Evolutionary conservation across 2,888 invertebrate species (phyloP), one percentile per base, ranked within the genome.

Genomic region (Yponomeuta malinellus): DNA sequence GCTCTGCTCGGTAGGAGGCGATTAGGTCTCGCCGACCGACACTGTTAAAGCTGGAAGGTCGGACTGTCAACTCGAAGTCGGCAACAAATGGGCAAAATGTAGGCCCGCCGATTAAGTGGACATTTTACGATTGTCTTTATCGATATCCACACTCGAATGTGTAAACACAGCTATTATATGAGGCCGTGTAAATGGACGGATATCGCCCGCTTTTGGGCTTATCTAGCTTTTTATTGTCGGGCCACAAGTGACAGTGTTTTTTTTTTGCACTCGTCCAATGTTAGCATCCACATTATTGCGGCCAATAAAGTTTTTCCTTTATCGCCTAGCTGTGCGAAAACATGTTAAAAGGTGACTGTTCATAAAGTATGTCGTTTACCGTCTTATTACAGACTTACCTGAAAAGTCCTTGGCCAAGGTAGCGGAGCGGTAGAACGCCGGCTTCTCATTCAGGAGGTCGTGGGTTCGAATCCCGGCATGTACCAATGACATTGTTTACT

Each of bases 41-140:
- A 67, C 65, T 65, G 65, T 65, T 33, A 31, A 65, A 23, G 12
- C 10, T 29, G 33, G 65, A 29, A 65, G 65, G 65, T 65, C 29
- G 10, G 10, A 64, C 64, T 64, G 64, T 64, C 29, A 31, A 33
- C 33, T 33, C 33, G 29, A 29, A 43, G 43, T 43, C 43, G 5
- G 43, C 43, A 43, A 65, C 65, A 31, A 65, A 37, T 59, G 52
- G 15, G 52, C 63, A 29, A 77, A 81, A 79, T 76, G 78, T 80
- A 78, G 81, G 78, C 77, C 78, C 73, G 74, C 77, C 81, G 85
- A 82, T 89, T 86, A 88, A 88, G 84, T 83, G 77, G 83, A 80
- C 79, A 83, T 77, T 89, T 90, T 90, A 90, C 83, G 83, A 80
- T 78, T 81, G 76, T 83, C 79, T 84, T 87, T 88, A 88, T 87